Base-by-base conservation (phyloP, 2,888 invertebrate genomes). In the Oscheius sp. region DNA sequence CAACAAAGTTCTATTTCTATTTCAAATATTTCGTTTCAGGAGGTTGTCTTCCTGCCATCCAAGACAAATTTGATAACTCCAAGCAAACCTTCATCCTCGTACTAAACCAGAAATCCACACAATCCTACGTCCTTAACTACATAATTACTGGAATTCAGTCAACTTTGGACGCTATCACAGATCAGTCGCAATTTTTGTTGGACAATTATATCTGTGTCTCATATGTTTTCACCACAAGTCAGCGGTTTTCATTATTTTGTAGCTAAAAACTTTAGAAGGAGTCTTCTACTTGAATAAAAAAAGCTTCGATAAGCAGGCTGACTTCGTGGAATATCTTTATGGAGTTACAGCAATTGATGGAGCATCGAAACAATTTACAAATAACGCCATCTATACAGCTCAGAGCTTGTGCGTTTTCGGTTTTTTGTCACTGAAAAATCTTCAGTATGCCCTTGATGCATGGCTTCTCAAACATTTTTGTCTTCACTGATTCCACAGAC, bases 401-500 rank as follows among this genome's bases (percentile, higher is more conserved):
- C 47, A 62, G 33, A 47, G 33, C 24, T 62, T 62, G 62, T 62
- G 24, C 47, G 32, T 30, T 47, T 14, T 5, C 20, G 8, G 12
- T 51, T 51, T 14, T 54, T 33, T 38, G 41, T 20, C 14, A 54
- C 2, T 6, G 14, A 33, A 20, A 22, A 22, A 1, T 3, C 26
- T 51, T 28, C 6, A 51, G 36, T 8, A 17, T 20, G n/a, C 33
- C n/a, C 9, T 17, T 33, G 26, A 22, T 59, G 38, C 20, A 33
- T 26, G 9, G 24, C 20, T 59, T 59, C 28, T 59, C 59, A n/a
- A 59, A 59, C 26, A 59, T 59, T 20, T 36, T 62, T n/a, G 62
- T 62, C 44, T 62, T 62, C 49, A 62, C 62, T 20, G 62, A 62
- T 22, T 30, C 62, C 5, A 8, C 22, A 2, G 62, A 62, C 33